A percentile compares a stretch with the other conserved stretches of the same genome.
Evolutionary conservation across 2,113 vertebrate genomes (phyloP).

Genomic region (Otocyon megalotis): DNA sequence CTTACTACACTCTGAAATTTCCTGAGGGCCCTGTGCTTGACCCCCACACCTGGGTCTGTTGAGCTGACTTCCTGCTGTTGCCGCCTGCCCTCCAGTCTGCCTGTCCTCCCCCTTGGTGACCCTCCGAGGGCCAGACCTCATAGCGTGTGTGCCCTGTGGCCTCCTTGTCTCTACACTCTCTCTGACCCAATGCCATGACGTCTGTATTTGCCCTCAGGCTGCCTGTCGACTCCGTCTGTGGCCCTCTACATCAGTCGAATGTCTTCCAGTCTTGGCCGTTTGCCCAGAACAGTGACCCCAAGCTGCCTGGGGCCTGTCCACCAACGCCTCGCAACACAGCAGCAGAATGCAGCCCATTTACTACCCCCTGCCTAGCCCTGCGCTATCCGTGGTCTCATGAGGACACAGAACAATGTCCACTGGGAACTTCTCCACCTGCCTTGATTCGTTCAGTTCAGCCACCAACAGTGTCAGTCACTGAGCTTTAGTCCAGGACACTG

Average conservation of each 20-base stretch:
- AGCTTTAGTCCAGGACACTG: not conserved
- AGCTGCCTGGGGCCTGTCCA: not conserved
- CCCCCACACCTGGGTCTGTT: conserved; percentile 78
- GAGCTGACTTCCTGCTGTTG: conserved; percentile 62
- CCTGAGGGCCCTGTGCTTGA: conserved; percentile 60
- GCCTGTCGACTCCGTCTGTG: conserved; percentile 52
- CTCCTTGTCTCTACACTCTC: conserved; percentile 71
- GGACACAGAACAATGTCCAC: not conserved
- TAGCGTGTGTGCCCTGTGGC: conserved; percentile 79
- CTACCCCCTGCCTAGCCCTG: not conserved
- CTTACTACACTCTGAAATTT: conserved; percentile 38
- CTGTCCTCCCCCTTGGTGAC: conserved; percentile 53
- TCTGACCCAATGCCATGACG: conserved; percentile 72
- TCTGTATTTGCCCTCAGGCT: conserved; percentile 69
- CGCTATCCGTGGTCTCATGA: not conserved
- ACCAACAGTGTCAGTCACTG: not conserved
- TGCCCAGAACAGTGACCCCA: conserved; percentile 74
- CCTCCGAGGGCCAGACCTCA: conserved; percentile 53
- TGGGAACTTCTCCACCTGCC: not conserved
- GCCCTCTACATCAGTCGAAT: not conserved
- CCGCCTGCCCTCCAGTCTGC: not conserved
- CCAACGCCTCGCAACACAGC: not conserved
- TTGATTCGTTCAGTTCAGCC: not conserved
- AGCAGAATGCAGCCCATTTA: conserved; percentile 22
- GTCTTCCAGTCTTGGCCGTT: conserved; percentile 40